These are phyloP conservation scores for Porites rus DNA, from an alignment of 92 coral and sea anemone genomes.

Conservation along the genomic window DNA sequence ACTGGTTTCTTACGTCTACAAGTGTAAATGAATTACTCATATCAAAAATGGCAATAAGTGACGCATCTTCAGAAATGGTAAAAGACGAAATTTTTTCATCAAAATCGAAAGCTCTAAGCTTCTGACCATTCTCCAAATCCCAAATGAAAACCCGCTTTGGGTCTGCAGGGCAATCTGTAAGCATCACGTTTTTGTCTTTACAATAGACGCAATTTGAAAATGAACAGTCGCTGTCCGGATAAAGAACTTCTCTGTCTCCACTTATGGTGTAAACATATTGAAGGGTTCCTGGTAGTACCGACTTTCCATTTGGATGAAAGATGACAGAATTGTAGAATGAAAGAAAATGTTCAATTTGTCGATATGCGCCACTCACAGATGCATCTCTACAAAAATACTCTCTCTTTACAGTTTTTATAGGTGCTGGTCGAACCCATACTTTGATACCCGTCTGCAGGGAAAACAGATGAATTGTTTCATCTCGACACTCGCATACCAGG, in stretches of 20 bases:
- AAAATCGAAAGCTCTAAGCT: too few species aligned
- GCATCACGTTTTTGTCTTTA: background rate
- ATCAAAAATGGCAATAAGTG: background rate
- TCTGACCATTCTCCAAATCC: background rate
- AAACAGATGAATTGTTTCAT: slow-evolving; percentile 29
- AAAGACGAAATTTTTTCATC: background rate
- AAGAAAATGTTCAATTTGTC: background rate
- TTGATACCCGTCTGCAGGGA: slow-evolving; percentile 14
- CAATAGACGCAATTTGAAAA: background rate
- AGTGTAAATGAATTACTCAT: background rate
- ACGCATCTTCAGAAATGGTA: background rate
- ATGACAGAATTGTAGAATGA: background rate
- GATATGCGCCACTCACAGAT: background rate
- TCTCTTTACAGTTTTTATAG: background rate
- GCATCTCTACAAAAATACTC: background rate
- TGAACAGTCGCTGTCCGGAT: background rate
- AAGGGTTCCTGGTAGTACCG: slow-evolving; percentile 13
- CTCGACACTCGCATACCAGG: slow-evolving; percentile 31
- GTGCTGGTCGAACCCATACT: slow-evolving; percentile 13
- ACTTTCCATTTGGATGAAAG: slow-evolving; percentile 8
- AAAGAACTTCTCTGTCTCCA: background rate
- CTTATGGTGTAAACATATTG: background rate
- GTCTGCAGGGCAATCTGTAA: background rate
- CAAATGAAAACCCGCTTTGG: background rate
- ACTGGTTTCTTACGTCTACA: background rate